These are phyloP conservation scores for Empis stercorea DNA, from an alignment of 2,888 invertebrate species.

Conservation along the genomic window DNA sequence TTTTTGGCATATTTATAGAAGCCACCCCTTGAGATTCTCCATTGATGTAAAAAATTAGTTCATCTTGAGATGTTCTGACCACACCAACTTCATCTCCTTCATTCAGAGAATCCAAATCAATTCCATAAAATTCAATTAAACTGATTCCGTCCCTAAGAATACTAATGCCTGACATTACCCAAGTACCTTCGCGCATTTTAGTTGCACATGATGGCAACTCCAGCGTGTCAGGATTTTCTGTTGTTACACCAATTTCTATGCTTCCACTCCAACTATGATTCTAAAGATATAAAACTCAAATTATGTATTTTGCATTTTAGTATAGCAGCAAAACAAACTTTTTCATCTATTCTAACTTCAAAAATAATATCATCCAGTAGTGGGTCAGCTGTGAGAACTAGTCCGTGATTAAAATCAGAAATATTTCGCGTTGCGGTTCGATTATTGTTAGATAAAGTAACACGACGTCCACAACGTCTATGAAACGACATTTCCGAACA, in stretches of 20 bases:
- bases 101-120: conserved; percentile 66
- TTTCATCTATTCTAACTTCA: conserved; percentile 77
- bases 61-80: conserved; percentile 66
- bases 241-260: conserved; percentile 62
- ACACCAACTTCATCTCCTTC: conserved; percentile 79
- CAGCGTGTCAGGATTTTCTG: conserved; percentile 51
- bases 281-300: conserved; percentile 34
- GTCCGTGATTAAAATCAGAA: conserved; percentile 77
- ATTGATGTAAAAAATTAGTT: conserved; percentile 78
- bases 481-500: conserved; percentile 48
- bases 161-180: conserved; percentile 84
- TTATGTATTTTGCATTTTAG: no score
- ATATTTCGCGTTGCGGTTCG: conserved; percentile 68
- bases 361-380: conserved; percentile 69
- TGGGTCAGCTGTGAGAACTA: conserved; percentile 70
- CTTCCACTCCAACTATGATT: conserved; percentile 69
- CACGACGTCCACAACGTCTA: conserved; percentile 70
- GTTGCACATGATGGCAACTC: conserved; percentile 65
- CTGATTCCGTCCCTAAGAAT: conserved; percentile 75
- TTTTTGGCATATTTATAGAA: conserved; percentile 57
- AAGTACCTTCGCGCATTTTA: conserved; percentile 66
- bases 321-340: conserved; percentile 53
- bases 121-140: conserved; percentile 70
- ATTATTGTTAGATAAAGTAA: conserved; percentile 71
- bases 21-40: conserved; percentile 81